Evolutionary conservation across 2,797 vertebrate species (phyloP).

Genomic region (Okamejei kenojei): DNA sequence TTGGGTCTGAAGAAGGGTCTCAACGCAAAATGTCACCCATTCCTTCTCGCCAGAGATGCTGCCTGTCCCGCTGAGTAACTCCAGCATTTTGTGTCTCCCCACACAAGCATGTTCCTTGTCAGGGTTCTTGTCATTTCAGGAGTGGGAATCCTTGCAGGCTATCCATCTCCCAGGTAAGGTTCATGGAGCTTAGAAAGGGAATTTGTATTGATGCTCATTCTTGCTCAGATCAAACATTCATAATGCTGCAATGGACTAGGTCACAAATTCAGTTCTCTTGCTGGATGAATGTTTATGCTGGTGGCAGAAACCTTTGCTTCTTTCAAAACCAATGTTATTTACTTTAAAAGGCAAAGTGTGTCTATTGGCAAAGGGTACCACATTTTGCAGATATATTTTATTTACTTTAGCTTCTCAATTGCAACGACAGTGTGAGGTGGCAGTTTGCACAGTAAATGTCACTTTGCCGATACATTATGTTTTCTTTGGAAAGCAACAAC

Average conservation of each 20-base stretch:
- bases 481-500: constrained; percentile 16
- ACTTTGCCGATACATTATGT: neutral
- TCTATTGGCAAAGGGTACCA: neutral
- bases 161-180: neutral
- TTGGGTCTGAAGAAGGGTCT: too few relatives aligned
- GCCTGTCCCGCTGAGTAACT: too few relatives aligned
- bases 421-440: constrained; percentile 30
- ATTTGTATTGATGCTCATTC: neutral
- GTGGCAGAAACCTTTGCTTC: neutral
- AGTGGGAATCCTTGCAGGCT: neutral
- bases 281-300: neutral
- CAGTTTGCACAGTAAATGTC: neutral
- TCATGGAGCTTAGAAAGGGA: neutral
- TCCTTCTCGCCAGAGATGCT: too few relatives aligned
- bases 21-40: too few relatives aligned
- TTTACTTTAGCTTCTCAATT: constrained; percentile 28
- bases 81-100: too few relatives aligned
- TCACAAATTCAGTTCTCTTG: neutral
- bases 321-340: constrained; percentile 28
- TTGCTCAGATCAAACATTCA: neutral
- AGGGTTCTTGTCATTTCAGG: neutral
- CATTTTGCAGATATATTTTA: neutral
- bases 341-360: constrained; percentile 35
- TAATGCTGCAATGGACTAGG: too few relatives aligned
- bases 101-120: neutral